Conservation (phyloP, 1,140 invertebrate species). For the Temnothorax longispinosus region DNA sequence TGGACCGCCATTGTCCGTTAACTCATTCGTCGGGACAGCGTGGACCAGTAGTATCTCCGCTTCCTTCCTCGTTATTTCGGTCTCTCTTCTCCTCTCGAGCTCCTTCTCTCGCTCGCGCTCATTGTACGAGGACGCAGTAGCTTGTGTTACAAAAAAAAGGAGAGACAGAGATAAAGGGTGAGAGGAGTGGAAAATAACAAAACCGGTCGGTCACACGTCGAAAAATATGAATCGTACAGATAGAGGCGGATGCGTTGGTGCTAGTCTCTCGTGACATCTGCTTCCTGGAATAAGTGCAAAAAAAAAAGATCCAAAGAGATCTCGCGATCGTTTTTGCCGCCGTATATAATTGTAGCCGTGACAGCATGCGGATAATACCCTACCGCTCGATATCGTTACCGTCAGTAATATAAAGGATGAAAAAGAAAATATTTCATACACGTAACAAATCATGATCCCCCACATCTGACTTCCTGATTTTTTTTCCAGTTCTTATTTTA, state of each 20-base stretch:
- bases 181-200: constrained; percentile 57
- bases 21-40: constrained; percentile 79
- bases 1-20: constrained; percentile 79
- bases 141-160: constrained; percentile 27
- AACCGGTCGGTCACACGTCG: constrained; percentile 69
- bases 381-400: constrained; percentile 15
- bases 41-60: constrained; percentile 74
- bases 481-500: background rate
- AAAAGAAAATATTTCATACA: constrained; percentile 28
- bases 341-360: constrained; percentile 47
- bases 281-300: constrained; percentile 62
- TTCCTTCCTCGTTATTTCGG: constrained; percentile 68
- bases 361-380: constrained; percentile 26
- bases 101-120: constrained; percentile 64
- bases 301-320: constrained; percentile 57
- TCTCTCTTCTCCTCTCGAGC: constrained; percentile 69
- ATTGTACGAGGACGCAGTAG: constrained; percentile 54
- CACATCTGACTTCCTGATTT: background rate
- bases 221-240: constrained; percentile 75
- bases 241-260: constrained; percentile 64
- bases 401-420: background rate
- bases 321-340: constrained; percentile 36
- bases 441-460: constrained; percentile 9
- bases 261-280: constrained; percentile 69
- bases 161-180: constrained; percentile 1